Conservation (phyloP, 2,888 invertebrate species). For the Noctua janthe region DNA sequence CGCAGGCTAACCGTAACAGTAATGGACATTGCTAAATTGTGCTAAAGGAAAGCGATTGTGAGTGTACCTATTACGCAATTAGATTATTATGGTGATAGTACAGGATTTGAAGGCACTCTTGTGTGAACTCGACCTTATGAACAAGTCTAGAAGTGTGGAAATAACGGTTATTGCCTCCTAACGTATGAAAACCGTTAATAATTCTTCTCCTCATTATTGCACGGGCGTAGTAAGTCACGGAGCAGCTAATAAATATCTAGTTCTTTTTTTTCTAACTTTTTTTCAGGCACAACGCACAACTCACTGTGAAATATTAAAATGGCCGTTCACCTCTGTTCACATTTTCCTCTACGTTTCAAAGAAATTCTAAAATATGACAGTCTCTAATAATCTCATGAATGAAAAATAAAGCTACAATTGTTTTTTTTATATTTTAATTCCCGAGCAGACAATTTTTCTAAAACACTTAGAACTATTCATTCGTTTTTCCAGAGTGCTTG, state of each 20-base stretch:
- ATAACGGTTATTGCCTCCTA: constrained; percentile 10
- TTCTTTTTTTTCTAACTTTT: constrained; percentile 4
- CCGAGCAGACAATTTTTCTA: constrained; percentile 6
- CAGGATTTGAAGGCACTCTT: background rate
- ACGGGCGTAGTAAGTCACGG: background rate
- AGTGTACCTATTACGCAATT: no score
- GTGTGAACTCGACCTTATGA: constrained; percentile 10
- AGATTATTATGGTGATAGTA: no score
- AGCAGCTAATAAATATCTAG: constrained; percentile 13
- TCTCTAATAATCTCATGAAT: constrained; percentile 33
- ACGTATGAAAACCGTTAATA: background rate
- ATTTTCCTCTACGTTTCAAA: background rate
- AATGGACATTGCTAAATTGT: no score
- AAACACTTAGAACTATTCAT: constrained; percentile 20
- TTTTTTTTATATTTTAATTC: background rate
- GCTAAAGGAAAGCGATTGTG: no score
- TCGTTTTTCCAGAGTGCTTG: background rate
- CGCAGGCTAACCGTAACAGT: no score
- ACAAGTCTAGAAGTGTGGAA: background rate
- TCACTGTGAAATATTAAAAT: constrained; percentile 34
- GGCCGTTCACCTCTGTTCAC: background rate
- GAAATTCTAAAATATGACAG: background rate
- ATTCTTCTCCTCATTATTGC: constrained; percentile 14
- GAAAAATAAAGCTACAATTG: constrained; percentile 24
- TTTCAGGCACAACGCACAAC: background rate